Evolutionary conservation across 2,797 vertebrate species (phyloP).

Genomic region (Chelidonichthys spinosus): DNA sequence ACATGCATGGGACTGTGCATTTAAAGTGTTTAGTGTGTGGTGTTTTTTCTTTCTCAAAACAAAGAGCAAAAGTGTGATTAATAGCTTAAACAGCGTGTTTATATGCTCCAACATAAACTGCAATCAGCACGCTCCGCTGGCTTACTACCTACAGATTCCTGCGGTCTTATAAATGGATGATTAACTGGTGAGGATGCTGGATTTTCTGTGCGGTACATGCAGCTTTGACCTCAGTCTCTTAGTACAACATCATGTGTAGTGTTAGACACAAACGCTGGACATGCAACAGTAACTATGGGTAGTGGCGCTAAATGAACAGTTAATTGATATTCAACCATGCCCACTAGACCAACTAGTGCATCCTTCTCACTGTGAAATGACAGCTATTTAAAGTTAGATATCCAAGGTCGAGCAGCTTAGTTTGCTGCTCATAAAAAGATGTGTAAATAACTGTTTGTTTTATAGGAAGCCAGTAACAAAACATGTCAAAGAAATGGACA

Average conservation of each 20-base stretch:
- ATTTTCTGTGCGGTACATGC: background rate
- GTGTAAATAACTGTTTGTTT: background rate
- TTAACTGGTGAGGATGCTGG: background rate
- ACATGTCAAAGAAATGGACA: slow-evolving; percentile 4
- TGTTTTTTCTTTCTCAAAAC: background rate
- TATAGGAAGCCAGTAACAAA: background rate
- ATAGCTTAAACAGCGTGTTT: background rate
- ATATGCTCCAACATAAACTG: background rate
- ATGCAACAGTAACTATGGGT: background rate
- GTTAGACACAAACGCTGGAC: background rate
- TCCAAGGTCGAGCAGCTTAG: background rate
- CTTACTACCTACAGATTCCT: background rate
- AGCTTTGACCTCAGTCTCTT: background rate
- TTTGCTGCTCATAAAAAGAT: background rate
- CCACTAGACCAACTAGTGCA: background rate
- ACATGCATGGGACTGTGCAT: background rate
- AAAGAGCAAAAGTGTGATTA: too few species aligned
- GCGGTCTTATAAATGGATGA: background rate
- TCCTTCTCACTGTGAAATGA: slow-evolving; percentile 14
- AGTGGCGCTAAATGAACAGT: background rate
- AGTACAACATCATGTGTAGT: background rate
- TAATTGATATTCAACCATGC: background rate
- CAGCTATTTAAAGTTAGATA: slow-evolving; percentile 7
- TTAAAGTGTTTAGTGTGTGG: background rate
- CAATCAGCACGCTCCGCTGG: too few species aligned